Base-by-base conservation (phyloP, 2,888 invertebrate genomes). In the Cheilosia scutellata region DNA sequence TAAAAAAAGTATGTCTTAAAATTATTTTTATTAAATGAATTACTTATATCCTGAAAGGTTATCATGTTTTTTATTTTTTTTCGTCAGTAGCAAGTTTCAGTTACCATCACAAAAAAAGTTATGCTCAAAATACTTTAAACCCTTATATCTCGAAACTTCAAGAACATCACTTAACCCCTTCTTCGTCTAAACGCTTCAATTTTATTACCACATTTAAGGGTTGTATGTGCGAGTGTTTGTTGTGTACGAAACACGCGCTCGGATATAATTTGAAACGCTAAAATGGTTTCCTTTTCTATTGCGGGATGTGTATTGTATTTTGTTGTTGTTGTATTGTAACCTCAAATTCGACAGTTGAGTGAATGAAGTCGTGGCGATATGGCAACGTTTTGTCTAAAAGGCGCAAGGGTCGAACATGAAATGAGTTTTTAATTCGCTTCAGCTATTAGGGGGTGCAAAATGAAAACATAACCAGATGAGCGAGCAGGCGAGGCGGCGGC, bases 361-460 rank as follows among this genome's bases (percentile, higher is more conserved):
- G 49, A 75, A 47, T 68, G 55, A n/a, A 55, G 31, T 37, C 37
- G 62, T 16, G 47, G 31, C 53, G 47, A 65, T 53, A 20, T 60
- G 76, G 42, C 47, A 47, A 53, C 40, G 65, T 55, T 71, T 58
- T 65, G 62, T 49, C 60, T 68, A 53, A 51, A 29, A 2, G 7
- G n/a, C 5, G 33, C 31, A 60, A 42, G 79, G 79, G 74, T 79
- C 79, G 60, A 79, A 80, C 53, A 65, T 79, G 75, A 79, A 84
- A 84, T 84, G 79, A 79, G 79, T 79, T 84, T 84, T 84, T 84
- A 84, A 84, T 84, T 84, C 79, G 63, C 71, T 75, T 66, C 65
- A 75, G 79, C 79, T 70, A 70, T 79, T 75, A 79, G 79, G 31
- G 75, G 79, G 79, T 75, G 74, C 74, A 51, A 75, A 44, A 65